These are phyloP conservation scores for Tetranychus piercei DNA, from an alignment of 2,888 invertebrate species.

Conservation along the genomic window DNA sequence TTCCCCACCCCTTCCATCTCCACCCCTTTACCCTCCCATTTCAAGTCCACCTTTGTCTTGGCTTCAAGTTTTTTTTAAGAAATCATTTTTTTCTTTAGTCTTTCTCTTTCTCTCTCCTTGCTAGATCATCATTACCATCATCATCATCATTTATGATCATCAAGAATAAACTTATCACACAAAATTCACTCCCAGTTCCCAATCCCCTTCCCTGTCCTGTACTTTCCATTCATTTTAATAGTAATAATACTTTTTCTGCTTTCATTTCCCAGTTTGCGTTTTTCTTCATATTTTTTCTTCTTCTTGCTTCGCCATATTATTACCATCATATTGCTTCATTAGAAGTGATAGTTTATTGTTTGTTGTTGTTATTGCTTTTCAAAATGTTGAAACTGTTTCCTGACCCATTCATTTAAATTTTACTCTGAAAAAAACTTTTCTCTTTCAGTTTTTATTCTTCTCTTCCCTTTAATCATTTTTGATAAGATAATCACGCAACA, in stretches of 20 bases:
- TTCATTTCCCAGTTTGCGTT: not conserved
- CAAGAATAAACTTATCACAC: not conserved
- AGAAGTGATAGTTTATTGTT: too few relatives aligned
- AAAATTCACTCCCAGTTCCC: not conserved
- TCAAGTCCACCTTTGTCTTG: not conserved
- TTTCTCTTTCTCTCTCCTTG: not conserved
- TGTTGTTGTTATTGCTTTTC: not conserved
- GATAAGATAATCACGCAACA: too few relatives aligned
- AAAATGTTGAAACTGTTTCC: not conserved
- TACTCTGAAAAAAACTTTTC: not conserved
- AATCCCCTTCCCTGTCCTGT: too few relatives aligned
- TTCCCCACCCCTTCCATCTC: not conserved
- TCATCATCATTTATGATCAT: not conserved
- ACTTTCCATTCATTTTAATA: too few relatives aligned
- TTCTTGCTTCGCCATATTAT: not conserved
- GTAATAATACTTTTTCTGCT: not conserved
- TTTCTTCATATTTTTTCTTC: not conserved
- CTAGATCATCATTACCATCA: not conserved
- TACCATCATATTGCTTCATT: not conserved
- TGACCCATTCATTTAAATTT: not conserved
- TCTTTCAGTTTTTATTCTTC: too few relatives aligned
- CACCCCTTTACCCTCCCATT: constrained; percentile 1
- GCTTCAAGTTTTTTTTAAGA: not conserved
- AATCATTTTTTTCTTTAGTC: not conserved
- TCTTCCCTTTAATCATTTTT: too few relatives aligned